These are phyloP conservation scores for Rhea americana DNA, from an alignment of 2,113 vertebrate species.

Conservation along the genomic window DNA sequence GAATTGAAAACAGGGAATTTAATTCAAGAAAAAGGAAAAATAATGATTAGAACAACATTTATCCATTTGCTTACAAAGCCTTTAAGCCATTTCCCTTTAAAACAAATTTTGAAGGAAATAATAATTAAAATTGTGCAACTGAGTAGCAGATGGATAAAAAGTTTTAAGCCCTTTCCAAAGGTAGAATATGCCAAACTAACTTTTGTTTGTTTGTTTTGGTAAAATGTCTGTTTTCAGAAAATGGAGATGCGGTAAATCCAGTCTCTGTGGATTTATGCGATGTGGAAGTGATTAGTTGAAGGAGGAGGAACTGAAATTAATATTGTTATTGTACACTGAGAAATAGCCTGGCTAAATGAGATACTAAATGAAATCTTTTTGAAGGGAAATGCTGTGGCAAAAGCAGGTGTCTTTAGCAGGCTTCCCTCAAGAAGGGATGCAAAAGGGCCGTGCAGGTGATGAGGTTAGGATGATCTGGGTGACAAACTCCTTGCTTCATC, in stretches of 20 bases:
- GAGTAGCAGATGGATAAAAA: background rate
- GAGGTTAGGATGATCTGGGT: background rate
- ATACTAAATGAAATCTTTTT: too few relatives aligned
- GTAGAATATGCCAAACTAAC: background rate
- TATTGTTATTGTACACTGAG: too few relatives aligned
- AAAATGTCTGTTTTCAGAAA: background rate
- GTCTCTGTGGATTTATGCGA: background rate
- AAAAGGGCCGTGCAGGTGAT: too few relatives aligned
- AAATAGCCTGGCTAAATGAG: too few relatives aligned
- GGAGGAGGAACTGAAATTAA: too few relatives aligned
- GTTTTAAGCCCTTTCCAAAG: background rate
- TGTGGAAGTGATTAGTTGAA: too few relatives aligned
- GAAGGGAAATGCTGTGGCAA: too few relatives aligned
- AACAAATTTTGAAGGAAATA: conserved; percentile 1
- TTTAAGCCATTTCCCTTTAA: background rate
- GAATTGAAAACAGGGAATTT: background rate
- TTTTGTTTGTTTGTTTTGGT: background rate
- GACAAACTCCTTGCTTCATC: background rate
- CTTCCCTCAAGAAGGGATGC: too few relatives aligned
- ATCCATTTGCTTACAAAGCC: conserved; percentile 8
- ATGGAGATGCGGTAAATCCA: background rate
- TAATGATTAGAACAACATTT: background rate
- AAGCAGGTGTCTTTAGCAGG: too few relatives aligned
- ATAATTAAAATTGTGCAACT: background rate
- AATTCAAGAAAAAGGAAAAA: background rate